These are phyloP conservation scores for Sinhomidia bicolor DNA, from an alignment of 2,888 invertebrate genomes.

Conservation along the genomic window DNA sequence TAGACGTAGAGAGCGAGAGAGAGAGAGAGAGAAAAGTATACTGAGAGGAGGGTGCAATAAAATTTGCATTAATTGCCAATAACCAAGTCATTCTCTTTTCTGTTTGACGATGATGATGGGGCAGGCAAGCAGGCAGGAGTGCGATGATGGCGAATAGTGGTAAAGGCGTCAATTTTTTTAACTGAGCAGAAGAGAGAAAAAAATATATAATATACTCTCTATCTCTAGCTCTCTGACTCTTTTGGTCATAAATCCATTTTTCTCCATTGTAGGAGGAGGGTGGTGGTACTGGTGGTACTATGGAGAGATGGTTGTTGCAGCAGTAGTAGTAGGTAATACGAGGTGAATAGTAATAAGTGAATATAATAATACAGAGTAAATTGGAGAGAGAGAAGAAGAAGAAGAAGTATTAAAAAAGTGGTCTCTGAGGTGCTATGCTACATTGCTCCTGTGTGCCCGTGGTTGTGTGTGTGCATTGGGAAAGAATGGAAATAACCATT, in stretches of 20 bases:
- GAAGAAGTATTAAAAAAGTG: slow-evolving; percentile 52
- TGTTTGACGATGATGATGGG: slow-evolving; percentile 54
- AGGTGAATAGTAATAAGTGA: slow-evolving; percentile 57
- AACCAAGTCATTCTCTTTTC: slow-evolving; percentile 69
- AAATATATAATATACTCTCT: slow-evolving; percentile 33
- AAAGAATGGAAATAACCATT: slow-evolving; percentile 70
- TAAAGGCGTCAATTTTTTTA: slow-evolving; percentile 51
- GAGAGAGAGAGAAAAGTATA: slow-evolving; percentile 18
- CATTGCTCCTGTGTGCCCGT: slow-evolving; percentile 45
- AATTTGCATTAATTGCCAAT: slow-evolving; percentile 74
- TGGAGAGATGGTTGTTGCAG: too few species aligned
- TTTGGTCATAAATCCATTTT: slow-evolving; percentile 58
- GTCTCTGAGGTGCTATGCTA: slow-evolving; percentile 60
- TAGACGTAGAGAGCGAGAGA: slow-evolving; percentile 1
- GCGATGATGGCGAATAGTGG: slow-evolving; percentile 14
- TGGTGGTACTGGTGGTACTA: slow-evolving; percentile 33
- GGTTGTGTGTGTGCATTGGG: slow-evolving; percentile 48
- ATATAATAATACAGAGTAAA: slow-evolving; percentile 13
- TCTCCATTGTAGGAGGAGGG: slow-evolving; percentile 51
- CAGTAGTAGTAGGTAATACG: slow-evolving; percentile 47
- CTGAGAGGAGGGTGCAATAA: slow-evolving; percentile 65
- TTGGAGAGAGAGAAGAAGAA: slow-evolving; percentile 23
- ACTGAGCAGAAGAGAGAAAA: neutral
- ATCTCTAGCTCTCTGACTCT: slow-evolving; percentile 35
- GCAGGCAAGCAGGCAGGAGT: slow-evolving; percentile 40